Conservation (phyloP, 2,113 vertebrate species). For the Budorcas taxicolor region DNA sequence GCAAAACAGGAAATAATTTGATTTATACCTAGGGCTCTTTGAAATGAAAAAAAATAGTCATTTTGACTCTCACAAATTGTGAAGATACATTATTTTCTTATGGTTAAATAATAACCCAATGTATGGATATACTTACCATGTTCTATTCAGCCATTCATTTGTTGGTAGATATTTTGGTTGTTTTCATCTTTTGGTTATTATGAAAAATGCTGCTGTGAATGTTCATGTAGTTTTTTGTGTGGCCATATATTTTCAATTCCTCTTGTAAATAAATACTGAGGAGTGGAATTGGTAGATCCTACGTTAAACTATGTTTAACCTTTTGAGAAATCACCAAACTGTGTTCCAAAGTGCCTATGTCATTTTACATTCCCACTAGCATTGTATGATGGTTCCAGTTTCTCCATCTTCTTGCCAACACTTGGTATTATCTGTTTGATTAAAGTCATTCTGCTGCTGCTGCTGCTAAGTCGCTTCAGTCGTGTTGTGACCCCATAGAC, state of each 20-base stretch:
- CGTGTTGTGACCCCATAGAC: no score
- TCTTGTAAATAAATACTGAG: background rate
- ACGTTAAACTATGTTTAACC: background rate
- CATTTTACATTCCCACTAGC: background rate
- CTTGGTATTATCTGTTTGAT: background rate
- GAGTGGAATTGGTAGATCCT: background rate
- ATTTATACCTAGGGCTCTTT: background rate
- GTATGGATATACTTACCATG: background rate
- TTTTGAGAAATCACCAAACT: background rate
- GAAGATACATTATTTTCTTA: background rate
- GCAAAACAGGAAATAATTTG: slow-evolving; percentile 10
- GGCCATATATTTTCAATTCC: background rate
- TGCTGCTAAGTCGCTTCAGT: no score
- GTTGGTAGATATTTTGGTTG: background rate
- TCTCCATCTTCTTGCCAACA: background rate
- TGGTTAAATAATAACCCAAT: background rate
- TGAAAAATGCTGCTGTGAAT: background rate
- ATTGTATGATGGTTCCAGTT: background rate
- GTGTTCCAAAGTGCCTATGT: background rate
- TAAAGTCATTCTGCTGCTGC: background rate
- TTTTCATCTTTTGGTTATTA: background rate
- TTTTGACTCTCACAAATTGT: background rate
- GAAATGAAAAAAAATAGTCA: background rate
- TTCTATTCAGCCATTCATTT: background rate
- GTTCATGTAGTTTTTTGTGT: background rate